phyloP scores from a whole-genome alignment of 2,888 invertebrate genomes.

The Monochamus alternatus region DNA sequence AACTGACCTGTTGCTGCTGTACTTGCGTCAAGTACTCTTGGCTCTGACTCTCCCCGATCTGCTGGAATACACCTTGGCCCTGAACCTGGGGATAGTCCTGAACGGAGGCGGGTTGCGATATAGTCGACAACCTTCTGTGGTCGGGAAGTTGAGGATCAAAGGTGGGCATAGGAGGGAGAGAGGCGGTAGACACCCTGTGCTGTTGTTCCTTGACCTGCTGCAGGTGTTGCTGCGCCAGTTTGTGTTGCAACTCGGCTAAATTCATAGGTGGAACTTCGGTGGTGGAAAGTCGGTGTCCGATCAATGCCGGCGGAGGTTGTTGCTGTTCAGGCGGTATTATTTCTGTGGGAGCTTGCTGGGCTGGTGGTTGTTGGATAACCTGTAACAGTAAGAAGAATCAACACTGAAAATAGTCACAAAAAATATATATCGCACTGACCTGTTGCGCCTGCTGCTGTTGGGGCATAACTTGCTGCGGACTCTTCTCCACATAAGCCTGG shows the following conservation, averaged over 20 bases:
- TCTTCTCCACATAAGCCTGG: slow-evolving; percentile 49
- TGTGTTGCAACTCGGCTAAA: slow-evolving; percentile 66
- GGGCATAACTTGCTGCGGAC: slow-evolving; percentile 64
- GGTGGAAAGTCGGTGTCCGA: slow-evolving; percentile 58
- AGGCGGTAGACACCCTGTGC: slow-evolving; percentile 60
- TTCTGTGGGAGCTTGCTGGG: slow-evolving; percentile 50
- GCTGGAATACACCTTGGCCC: slow-evolving; percentile 53
- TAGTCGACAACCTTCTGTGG: slow-evolving; percentile 64
- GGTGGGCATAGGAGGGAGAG: slow-evolving; percentile 65
- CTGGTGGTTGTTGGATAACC: slow-evolving; percentile 50
- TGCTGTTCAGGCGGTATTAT: slow-evolving; percentile 50
- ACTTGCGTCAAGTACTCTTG: slow-evolving; percentile 52
- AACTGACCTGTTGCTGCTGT: slow-evolving; percentile 43
- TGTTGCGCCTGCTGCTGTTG: slow-evolving; percentile 63
- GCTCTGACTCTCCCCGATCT: slow-evolving; percentile 52
- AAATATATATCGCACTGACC: slow-evolving; percentile 30
- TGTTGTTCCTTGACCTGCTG: slow-evolving; percentile 56
- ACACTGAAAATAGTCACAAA: neutral
- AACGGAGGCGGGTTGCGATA: slow-evolving; percentile 63
- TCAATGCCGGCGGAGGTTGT: slow-evolving; percentile 41
- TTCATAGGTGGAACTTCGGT: slow-evolving; percentile 63
- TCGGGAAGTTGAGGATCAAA: slow-evolving; percentile 61
- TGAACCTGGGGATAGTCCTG: slow-evolving; percentile 61
- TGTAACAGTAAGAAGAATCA: neutral
- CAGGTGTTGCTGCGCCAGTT: slow-evolving; percentile 64